Evolutionary conservation across 2,113 vertebrate genomes (phyloP), one percentile per base, ranked within the genome.

Genomic region (Onychorhynchus coronatus): DNA sequence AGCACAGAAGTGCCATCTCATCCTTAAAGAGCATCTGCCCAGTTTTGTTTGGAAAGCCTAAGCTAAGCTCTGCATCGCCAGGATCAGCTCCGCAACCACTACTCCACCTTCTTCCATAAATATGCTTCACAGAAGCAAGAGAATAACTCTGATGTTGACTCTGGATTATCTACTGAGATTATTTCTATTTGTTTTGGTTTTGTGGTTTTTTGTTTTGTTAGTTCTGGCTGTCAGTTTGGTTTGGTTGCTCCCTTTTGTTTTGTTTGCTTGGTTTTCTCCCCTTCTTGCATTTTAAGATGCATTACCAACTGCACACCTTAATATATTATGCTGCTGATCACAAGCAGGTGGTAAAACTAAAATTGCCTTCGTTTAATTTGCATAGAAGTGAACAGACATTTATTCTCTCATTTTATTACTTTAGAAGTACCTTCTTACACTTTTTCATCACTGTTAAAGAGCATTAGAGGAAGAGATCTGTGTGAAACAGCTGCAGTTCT

Each of bases 11-110:
- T 88, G 88, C 47, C 61, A 80, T 56, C 61, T 94, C 75, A 83
- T 87, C 76, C 70, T 91, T 92, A 92, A 84, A 91, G 44, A 68
- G 37, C 49, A 71, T 87, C 76, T 89, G 92, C 70, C 68, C 79
- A 61, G 52, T 61, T 92, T 9, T 39, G 56, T 77, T 74, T 65
- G 52, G 67, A 94, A 79, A 74, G 41, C 14, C 33, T 13, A 77
- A 77, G 52, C 19, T 67, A 39, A 91, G 31, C 47, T 74, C 47
- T 5, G 5, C 24, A 65, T 19, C 0, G 0, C 12, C 35, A 75
- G 14, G 33, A 55, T 41, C 42, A 87, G 61, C 85, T 70, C 75
- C 77, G 71, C 25, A 87, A 74, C 41, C 6, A 16, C 28, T 47
- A 4, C 63, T 39, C 53, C 72, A 67, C 35, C 52, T 77, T 86